Base-by-base conservation (phyloP, 2,888 invertebrate genomes). In the Napeogenes inachia region DNA sequence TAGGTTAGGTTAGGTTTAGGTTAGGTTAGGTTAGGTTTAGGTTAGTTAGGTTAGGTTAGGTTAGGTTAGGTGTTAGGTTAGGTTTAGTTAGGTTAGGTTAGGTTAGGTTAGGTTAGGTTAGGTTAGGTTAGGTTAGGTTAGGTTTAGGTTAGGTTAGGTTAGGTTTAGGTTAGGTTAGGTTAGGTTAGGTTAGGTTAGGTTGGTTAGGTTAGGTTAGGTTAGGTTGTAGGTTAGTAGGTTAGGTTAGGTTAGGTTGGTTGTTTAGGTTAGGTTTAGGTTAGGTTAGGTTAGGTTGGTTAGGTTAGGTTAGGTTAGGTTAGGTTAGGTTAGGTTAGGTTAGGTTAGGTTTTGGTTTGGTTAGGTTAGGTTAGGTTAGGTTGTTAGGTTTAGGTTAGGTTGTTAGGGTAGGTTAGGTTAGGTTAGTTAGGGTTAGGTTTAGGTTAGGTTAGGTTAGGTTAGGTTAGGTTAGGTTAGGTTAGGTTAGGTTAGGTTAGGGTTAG, bases 81-180 rank as follows among this genome's bases (percentile, higher is more conserved):
- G 66, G 60, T 61, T 61, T 57, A 63, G 63, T 66, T 63, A 63
- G 66, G 63, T 66, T 63, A 61, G 66, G 60, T 66, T 62, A 63
- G 65, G 62, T 68, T 64, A 63, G 65, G 64, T 68, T 64, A 47
- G 68, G 68, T 68, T 68, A 65, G 68, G 68, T 68, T 68, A 64
- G 68, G 66, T 68, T 68, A 62, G 66, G 62, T 66, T 68, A 63
- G 66, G 66, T 66, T 66, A 66, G 66, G 63, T 66, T 56, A 61
- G 35, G 63, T 60, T 62, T 65, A 62, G 62, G 65, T 62, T 65
- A 62, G 62, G 65, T 62, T 65, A 62, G 62, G 63, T 63, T 66
- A 63, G 62, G 62, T 35, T 54, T 54, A 54, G 54, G 54, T 54
- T 54, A 54, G 54, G 54, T 54, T 54, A 54, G 54, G 54, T 54